These are phyloP conservation scores for Cryptosula pallasiana DNA, from an alignment of 2,888 invertebrate genomes.

Conservation along the genomic window DNA sequence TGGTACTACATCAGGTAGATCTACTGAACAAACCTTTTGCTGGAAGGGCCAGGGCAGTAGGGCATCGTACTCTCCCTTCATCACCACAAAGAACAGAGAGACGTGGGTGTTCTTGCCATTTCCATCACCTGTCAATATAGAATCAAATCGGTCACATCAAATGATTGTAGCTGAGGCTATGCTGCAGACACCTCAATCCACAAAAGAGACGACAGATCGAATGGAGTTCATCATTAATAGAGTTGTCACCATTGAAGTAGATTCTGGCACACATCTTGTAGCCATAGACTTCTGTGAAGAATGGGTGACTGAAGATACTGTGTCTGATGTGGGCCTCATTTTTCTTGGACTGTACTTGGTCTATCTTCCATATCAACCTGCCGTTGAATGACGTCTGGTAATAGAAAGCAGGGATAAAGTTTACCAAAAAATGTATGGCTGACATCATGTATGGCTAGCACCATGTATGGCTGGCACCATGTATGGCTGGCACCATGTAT, in stretches of 20 bases:
- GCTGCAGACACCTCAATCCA: too few relatives aligned
- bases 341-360: slow-evolving; percentile 39
- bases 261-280: slow-evolving; percentile 50
- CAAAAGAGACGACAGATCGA: too few relatives aligned
- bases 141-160: too few relatives aligned
- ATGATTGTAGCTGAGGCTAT: too few relatives aligned
- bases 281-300: slow-evolving; percentile 43
- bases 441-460: too few relatives aligned
- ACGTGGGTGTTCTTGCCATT: slow-evolving; percentile 22
- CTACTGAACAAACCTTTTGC: slow-evolving; percentile 31
- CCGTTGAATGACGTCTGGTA: slow-evolving; percentile 32
- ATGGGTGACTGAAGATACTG: slow-evolving; percentile 45
- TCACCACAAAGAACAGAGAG: slow-evolving; percentile 46
- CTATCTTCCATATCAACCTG: slow-evolving; percentile 44
- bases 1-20: too few relatives aligned
- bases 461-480: too few relatives aligned
- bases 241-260: slow-evolving; percentile 49
- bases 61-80: slow-evolving; percentile 45
- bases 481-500: too few relatives aligned
- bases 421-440: too few relatives aligned
- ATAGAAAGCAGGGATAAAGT: background rate
- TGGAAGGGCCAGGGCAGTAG: slow-evolving; percentile 47
- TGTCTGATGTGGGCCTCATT: slow-evolving; percentile 33
- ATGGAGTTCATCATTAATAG: too few relatives aligned
- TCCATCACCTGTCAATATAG: slow-evolving; percentile 10